A percentile compares a stretch with the other conserved stretches of the same genome.
phyloP scores from a whole-genome alignment of 2,113 vertebrate genomes.

The Xiphorhynchus elegans region DNA sequence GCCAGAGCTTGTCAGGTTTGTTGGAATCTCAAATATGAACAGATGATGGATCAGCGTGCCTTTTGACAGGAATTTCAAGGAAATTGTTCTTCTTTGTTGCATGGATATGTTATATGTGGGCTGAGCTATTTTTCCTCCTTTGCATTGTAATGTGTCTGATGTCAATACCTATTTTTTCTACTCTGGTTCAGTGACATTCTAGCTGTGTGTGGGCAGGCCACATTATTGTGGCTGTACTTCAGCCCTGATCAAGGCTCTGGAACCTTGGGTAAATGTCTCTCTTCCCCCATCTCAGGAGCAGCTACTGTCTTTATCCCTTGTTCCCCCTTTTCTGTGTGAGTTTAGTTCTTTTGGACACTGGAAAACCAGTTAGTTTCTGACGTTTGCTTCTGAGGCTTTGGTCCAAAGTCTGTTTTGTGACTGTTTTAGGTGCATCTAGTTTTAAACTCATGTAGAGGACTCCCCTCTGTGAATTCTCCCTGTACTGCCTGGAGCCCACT shows the following conservation, averaged over 20 bases:
- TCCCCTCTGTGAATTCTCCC: neutral
- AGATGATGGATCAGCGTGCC: slow-evolving; percentile 11
- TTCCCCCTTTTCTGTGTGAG: neutral
- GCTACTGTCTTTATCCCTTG: neutral
- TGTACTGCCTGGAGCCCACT: neutral
- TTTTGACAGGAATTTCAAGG: slow-evolving; percentile 18
- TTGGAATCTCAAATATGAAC: slow-evolving; percentile 40
- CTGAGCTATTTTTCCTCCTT: slow-evolving; percentile 10
- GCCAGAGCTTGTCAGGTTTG: neutral
- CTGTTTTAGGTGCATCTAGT: neutral
- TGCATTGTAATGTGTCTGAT: slow-evolving; percentile 6
- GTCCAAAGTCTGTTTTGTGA: neutral
- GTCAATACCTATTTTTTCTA: neutral
- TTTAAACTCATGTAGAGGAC: neutral
- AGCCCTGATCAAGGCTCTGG: neutral
- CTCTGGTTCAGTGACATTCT: neutral
- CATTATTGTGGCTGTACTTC: neutral
- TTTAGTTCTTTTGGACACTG: neutral
- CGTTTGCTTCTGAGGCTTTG: neutral
- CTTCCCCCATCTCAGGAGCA: neutral
- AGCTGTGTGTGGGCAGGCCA: neutral
- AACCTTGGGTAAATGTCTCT: neutral
- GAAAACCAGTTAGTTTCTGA: neutral
- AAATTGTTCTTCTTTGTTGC: neutral
- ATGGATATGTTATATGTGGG: neutral